These are phyloP conservation scores for Anguilla marmorata DNA, from an alignment of 2,797 vertebrate genomes.

Conservation along the genomic window DNA sequence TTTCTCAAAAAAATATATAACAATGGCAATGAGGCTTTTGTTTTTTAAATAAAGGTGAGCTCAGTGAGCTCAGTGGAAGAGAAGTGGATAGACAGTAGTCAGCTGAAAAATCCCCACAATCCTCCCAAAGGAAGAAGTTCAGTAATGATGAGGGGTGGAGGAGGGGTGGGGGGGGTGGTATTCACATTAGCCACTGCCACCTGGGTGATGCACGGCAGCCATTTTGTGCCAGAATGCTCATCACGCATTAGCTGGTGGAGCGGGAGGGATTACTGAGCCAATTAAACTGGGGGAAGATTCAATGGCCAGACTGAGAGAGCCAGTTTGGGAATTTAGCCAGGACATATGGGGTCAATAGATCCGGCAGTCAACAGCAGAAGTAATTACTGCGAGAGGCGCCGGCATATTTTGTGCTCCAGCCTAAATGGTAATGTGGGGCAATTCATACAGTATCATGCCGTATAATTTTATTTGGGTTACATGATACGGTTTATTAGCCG, in stretches of 20 bases:
- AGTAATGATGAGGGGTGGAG: neutral
- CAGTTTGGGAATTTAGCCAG: conserved; percentile 6
- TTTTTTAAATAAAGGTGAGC: neutral
- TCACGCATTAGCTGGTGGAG: neutral
- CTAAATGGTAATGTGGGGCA: conserved; percentile 28
- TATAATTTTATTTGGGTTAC: neutral
- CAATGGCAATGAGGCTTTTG: conserved; percentile 62
- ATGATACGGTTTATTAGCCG: neutral
- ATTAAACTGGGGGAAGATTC: conserved; percentile 5
- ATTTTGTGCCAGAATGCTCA: neutral
- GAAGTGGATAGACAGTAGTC: neutral
- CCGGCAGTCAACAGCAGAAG: conserved; percentile 43
- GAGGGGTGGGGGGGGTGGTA: neutral
- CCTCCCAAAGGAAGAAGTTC: neutral
- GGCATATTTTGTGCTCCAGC: conserved; percentile 36
- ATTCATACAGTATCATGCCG: neutral
- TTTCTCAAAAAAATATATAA: conserved; percentile 73
- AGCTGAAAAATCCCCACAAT: neutral
- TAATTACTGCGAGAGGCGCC: conserved; percentile 45
- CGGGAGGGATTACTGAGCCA: conserved; percentile 10
- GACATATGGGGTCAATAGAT: conserved; percentile 38
- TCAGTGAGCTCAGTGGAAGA: neutral
- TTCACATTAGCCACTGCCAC: conserved; percentile 2
- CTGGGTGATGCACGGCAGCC: neutral
- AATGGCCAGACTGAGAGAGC: neutral